phyloP scores from a whole-genome alignment of 2,888 invertebrate genomes.

The Thymelicus acteon region DNA sequence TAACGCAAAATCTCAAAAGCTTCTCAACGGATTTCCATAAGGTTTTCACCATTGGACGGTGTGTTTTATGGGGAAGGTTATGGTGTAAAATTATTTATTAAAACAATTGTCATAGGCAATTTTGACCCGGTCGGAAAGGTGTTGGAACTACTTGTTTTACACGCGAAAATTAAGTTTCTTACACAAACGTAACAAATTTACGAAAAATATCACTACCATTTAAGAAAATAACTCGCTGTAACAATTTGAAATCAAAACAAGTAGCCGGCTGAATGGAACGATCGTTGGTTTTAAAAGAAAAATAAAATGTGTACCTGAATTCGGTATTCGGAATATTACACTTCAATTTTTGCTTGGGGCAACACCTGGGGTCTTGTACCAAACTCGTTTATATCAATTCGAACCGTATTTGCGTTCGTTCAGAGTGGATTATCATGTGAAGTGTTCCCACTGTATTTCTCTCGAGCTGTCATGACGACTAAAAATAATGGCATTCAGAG shows the following conservation, averaged over 20 bases:
- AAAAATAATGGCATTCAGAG: slow-evolving; percentile 62
- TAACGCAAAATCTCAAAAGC: too few species aligned
- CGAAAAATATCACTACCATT: neutral
- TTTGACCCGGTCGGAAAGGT: too few species aligned
- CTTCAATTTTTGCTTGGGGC: slow-evolving; percentile 64
- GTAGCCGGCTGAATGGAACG: slow-evolving; percentile 29
- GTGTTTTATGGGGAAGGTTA: too few species aligned
- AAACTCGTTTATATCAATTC: slow-evolving; percentile 38
- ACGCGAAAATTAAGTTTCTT: too few species aligned
- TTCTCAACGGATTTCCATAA: too few species aligned
- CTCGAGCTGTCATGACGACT: slow-evolving; percentile 59
- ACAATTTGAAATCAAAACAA: slow-evolving; percentile 22
- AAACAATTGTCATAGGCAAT: too few species aligned
- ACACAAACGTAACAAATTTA: neutral
- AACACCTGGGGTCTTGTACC: slow-evolving; percentile 64
- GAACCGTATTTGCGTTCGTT: slow-evolving; percentile 17
- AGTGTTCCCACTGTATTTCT: slow-evolving; percentile 48
- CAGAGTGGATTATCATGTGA: slow-evolving; percentile 42
- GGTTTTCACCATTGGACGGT: too few species aligned
- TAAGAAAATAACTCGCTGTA: slow-evolving; percentile 19
- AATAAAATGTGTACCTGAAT: slow-evolving; percentile 53
- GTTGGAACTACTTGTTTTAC: too few species aligned
- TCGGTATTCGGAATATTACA: slow-evolving; percentile 63
- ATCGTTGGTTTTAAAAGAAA: slow-evolving; percentile 42
- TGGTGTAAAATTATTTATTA: too few species aligned